Percentiles rank a stretch among this genome's conserved stretches.
Evolutionary conservation across 2,113 vertebrate genomes (phyloP).

Genomic region (Crypturellus undulatus): DNA sequence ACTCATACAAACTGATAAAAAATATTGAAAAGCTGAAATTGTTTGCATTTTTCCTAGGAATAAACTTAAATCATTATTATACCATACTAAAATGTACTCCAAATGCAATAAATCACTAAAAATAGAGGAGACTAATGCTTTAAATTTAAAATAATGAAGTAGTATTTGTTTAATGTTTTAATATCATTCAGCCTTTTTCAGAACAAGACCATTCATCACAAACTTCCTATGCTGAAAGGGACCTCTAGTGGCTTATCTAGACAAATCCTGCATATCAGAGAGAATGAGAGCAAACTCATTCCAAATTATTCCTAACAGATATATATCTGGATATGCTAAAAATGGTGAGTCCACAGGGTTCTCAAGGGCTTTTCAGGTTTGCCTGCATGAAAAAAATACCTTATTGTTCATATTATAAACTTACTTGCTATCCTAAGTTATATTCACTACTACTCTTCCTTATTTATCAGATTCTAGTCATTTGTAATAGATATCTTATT

Average conservation of each 20-base stretch:
- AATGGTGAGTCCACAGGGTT: neutral
- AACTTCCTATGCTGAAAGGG: neutral
- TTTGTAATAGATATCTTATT: neutral
- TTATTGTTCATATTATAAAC: neutral
- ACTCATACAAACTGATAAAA: neutral
- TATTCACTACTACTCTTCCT: neutral
- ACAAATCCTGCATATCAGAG: neutral
- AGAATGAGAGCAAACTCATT: neutral
- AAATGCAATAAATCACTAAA: neutral
- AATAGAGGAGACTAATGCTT: neutral
- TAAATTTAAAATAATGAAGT: neutral
- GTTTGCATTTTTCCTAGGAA: neutral
- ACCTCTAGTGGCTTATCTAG: too few species aligned
- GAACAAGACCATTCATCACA: neutral
- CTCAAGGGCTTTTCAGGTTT: neutral
- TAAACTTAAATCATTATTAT: neutral
- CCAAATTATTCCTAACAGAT: neutral
- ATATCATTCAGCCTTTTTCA: neutral
- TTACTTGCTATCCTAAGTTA: neutral
- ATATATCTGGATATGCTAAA: accelerated
- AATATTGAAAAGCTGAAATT: neutral
- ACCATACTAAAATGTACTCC: neutral
- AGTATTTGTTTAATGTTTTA: neutral
- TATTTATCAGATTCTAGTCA: neutral
- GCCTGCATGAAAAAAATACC: neutral